phyloP scores from a whole-genome alignment of 2,797 vertebrate genomes.

The Geotrypetes seraphini region DNA sequence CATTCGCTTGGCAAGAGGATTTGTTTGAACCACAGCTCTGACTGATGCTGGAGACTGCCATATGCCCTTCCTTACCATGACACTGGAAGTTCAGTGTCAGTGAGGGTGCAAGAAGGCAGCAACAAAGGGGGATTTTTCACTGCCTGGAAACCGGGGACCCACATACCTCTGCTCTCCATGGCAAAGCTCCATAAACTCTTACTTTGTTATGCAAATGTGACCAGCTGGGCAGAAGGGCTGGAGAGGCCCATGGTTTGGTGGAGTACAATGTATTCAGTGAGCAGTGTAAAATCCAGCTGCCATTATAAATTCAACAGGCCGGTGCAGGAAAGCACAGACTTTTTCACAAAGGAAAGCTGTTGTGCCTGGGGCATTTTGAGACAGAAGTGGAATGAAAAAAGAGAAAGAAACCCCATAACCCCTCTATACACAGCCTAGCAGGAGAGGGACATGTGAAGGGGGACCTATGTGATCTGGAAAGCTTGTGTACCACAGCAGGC shows the following conservation, averaged over 20 bases:
- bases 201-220: conserved; percentile 96
- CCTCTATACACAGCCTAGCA: too few species aligned
- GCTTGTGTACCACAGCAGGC: too few species aligned
- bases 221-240: conserved; percentile 47
- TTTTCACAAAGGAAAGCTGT: conserved; percentile 19
- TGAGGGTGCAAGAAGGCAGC: neutral
- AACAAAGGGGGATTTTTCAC: neutral
- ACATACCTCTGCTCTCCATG: conserved; percentile 81
- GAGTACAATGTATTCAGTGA: conserved; percentile 13
- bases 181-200: conserved; percentile 67
- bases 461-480: too few species aligned
- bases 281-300: conserved; percentile 20
- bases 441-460: too few species aligned
- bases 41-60: too few species aligned
- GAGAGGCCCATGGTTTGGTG: conserved; percentile 9
- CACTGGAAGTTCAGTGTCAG: too few species aligned
- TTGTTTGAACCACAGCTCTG: too few species aligned
- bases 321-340: conserved; percentile 20
- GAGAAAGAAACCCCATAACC: neutral
- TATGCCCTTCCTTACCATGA: too few species aligned
- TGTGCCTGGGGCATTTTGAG: conserved; percentile 2
- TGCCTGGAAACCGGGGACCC: conserved; percentile 1
- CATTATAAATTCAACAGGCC: conserved; percentile 29
- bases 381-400: neutral
- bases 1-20: too few species aligned